phyloP scores from a whole-genome alignment of 2,888 invertebrate genomes.

The Nesidiocoris tenuis region DNA sequence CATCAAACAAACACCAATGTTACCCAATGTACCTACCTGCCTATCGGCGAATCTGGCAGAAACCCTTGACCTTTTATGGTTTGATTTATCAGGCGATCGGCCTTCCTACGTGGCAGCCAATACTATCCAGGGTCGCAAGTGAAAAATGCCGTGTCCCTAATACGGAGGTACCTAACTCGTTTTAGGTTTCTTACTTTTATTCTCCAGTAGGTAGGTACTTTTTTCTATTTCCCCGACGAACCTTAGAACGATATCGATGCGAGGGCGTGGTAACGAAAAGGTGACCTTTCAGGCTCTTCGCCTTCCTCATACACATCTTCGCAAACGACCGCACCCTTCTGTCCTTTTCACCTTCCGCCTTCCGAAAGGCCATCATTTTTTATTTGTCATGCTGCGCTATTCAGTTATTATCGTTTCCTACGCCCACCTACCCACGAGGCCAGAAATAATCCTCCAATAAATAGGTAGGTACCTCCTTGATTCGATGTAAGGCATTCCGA shows the following conservation, averaged over 20 bases:
- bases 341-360: neutral
- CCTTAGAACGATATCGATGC: neutral
- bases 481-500: neutral
- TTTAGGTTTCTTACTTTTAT: too few relatives aligned
- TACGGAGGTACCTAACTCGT: too few relatives aligned
- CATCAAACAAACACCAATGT: too few relatives aligned
- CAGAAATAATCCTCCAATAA: too few relatives aligned
- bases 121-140: too few relatives aligned
- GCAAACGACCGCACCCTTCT: neutral
- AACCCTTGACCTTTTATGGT: neutral
- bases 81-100: neutral
- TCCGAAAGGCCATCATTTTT: neutral
- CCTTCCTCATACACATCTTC: neutral
- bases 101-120: too few relatives aligned
- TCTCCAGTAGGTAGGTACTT: neutral
- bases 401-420: neutral
- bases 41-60: too few relatives aligned
- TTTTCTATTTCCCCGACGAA: neutral
- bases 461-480: too few relatives aligned
- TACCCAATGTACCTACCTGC: too few relatives aligned
- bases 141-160: too few relatives aligned
- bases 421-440: too few relatives aligned
- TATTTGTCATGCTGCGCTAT: constrained; percentile 2
- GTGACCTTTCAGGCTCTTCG: neutral
- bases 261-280: neutral